Percentiles rank a stretch among this genome's conserved stretches.
phyloP scores from a whole-genome alignment of 2,888 invertebrate genomes.

The Macrosiphum euphorbiae region DNA sequence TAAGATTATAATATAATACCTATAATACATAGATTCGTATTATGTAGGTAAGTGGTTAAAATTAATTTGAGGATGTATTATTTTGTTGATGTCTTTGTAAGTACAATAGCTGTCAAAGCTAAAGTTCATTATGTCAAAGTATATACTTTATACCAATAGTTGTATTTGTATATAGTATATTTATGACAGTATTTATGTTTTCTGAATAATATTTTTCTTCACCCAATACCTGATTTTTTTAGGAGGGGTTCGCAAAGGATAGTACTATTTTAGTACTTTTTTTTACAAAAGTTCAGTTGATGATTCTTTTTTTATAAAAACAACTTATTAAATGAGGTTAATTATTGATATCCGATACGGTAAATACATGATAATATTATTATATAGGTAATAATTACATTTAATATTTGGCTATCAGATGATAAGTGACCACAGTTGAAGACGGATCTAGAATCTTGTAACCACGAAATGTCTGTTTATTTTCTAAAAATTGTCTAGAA shows the following conservation, averaged over 20 bases:
- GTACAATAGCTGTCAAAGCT: background rate
- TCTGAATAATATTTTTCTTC: background rate
- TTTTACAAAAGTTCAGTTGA: background rate
- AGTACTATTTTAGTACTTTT: background rate
- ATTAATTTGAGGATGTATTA: background rate
- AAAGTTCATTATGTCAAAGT: background rate
- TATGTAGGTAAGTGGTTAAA: background rate
- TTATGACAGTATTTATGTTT: background rate
- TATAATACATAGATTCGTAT: background rate
- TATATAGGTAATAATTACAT: too few species aligned
- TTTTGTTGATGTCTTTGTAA: background rate
- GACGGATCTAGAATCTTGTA: too few species aligned
- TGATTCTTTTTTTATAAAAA: background rate
- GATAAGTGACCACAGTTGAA: too few species aligned
- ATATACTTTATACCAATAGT: background rate
- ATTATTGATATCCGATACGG: too few species aligned
- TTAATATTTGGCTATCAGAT: too few species aligned
- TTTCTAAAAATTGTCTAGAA: too few species aligned
- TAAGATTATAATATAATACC: too few species aligned
- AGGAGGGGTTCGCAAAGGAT: background rate
- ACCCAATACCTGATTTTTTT: background rate
- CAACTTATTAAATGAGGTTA: too few species aligned
- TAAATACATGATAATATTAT: too few species aligned
- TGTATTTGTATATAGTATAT: background rate
- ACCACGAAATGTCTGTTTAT: too few species aligned